Evolutionary conservation across 2,113 vertebrate species (phyloP), one percentile per base, ranked within the genome.

Genomic region (Tachycineta bicolor): DNA sequence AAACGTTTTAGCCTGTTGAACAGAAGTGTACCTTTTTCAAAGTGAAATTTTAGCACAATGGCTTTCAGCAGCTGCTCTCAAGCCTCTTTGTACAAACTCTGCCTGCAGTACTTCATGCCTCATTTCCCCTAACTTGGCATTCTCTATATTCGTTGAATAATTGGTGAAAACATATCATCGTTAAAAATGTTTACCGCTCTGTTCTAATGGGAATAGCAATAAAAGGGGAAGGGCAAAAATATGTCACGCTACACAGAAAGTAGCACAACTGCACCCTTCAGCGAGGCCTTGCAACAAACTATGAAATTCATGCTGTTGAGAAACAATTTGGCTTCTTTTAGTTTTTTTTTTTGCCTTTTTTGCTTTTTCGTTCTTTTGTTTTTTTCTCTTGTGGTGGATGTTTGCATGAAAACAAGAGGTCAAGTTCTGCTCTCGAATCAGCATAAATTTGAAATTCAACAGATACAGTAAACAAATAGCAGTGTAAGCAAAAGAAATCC

Each of bases 401-500:
- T 65, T 97, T 84, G 79, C 90, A 83, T 34, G 82, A 93, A 95
- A 95, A 92, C 79, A 93, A 87, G 68, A 82, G 87, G 97, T 94
- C 96, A 91, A 88, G 86, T 83, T 83, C 76, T 84, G 62, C 73
- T 83, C 83, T 81, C 50, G 4, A 87, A 95, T 92, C 83, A 94
- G 83, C 93, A 95, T 82, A 93, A 93, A 94, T 93, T 92, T 95
- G 79, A 95, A 95, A 96, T 95, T 94, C 92, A 95, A 70, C 79
- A 89, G 71, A 55, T 90, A 87, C 56, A 21, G 4, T 86, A 94
- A 96, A 96, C 83, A 89, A 92, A 93, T 62, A 83, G 83, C 83
- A 89, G 80, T 68, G 73, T 86, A 95, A 94, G 90, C 76, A 94
- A 39, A 53, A 91, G 83, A 88, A 94, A 92, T 83, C 78, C 67